Evolutionary conservation across 2,888 invertebrate genomes (phyloP), one percentile per base, ranked within the genome.

Genomic region (Agonopterix alstromeriana): DNA sequence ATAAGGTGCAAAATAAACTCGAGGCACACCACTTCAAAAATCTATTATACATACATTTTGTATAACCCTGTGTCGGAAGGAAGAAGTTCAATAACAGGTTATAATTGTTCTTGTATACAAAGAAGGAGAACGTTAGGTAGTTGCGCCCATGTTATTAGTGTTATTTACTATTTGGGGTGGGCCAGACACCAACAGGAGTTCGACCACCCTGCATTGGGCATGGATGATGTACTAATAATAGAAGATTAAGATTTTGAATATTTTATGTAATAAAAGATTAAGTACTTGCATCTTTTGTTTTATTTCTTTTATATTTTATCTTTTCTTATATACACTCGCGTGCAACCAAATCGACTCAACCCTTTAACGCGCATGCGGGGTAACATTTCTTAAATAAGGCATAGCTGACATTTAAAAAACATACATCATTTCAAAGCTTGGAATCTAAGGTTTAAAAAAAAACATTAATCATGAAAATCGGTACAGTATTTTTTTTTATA

Each of bases 21-120:
- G 12, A n/a, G 43, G 9, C 43, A 43, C 36, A 36, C 11, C 35
- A 12, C 10, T 35, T 14, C 10, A 42, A 48, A 50, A 12, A 53
- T 43, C 48, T 46, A 47, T 44, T 41, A 43, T 27, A 43, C 43
- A 8, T 47, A 47, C 11, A 17, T 47, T n/a, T 8, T 47, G 8
- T 38, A 43, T 10, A 27, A 44, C 17, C 10, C n/a, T 10, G 36
- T 9, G 10, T 8, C 9, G 10, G 9, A 36, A 36, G 36, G 36
- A 8, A 36, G 36, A 36, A 36, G 9, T 10, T 8, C 36, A 10
- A 36, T 36, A 8, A 36, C 8, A 36, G 36, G 10, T 9, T 36
- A 36, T 10, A 2, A 36, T 36, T 36, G 36, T 36, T 36, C 36
- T 8, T 36, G 36, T 10, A 36, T 36, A 36, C 36, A 36, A 8